Conservation (phyloP, 2,797 vertebrate genomes). For the Sphaeramia orbicularis region DNA sequence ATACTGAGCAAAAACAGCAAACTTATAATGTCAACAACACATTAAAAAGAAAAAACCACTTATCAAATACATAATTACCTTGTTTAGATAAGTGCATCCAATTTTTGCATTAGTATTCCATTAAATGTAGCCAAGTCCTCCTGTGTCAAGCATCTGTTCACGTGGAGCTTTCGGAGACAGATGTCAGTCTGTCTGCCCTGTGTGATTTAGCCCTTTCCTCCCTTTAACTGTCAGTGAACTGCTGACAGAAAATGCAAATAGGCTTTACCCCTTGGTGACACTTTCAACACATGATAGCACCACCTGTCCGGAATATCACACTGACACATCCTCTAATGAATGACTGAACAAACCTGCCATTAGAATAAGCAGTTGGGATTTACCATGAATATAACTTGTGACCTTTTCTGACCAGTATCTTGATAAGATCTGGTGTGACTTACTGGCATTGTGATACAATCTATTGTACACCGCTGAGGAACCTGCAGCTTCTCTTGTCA, state of each 20-base stretch:
- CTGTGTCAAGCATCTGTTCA: slow-evolving; percentile 52
- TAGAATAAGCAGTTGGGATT: not conserved
- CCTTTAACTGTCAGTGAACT: slow-evolving; percentile 60
- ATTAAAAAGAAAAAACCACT: slow-evolving; percentile 22
- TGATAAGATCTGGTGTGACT: slow-evolving; percentile 29
- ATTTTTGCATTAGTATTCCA: slow-evolving; percentile 47
- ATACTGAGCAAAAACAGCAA: slow-evolving; percentile 18
- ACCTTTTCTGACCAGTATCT: slow-evolving; percentile 17
- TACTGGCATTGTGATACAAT: not conserved
- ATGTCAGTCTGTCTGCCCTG: slow-evolving; percentile 53
- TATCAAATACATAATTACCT: slow-evolving; percentile 53
- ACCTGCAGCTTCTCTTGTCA: slow-evolving; percentile 24
- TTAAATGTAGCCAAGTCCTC: slow-evolving; percentile 42
- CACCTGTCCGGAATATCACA: slow-evolving; percentile 66
- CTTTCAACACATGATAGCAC: slow-evolving; percentile 59
- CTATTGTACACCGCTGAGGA: not conserved
- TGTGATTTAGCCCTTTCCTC: slow-evolving; percentile 57
- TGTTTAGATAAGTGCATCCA: slow-evolving; percentile 36
- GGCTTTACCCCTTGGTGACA: slow-evolving; percentile 66
- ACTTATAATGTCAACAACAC: slow-evolving; percentile 35
- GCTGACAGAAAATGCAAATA: slow-evolving; percentile 77
- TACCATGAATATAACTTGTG: slow-evolving; percentile 9
- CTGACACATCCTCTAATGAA: slow-evolving; percentile 22
- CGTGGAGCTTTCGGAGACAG: slow-evolving; percentile 38
- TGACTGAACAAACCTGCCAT: slow-evolving; percentile 3